phyloP scores from a whole-genome alignment of 2,113 vertebrate species.

The Hoplias malabaricus region DNA sequence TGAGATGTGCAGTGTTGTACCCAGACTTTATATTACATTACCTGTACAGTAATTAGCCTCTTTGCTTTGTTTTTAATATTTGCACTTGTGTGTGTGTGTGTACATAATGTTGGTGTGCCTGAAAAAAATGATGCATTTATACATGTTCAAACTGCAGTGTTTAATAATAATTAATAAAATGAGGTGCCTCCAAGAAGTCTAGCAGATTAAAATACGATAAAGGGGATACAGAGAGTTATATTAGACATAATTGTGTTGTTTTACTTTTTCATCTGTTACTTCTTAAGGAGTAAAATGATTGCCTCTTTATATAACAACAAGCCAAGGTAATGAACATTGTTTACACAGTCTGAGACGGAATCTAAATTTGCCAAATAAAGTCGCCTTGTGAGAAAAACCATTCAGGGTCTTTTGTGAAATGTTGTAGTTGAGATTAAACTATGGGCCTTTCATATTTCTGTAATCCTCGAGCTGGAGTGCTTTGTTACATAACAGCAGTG shows the following conservation, averaged over 20 bases:
- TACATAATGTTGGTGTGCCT: no score
- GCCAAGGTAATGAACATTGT: background rate
- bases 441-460: background rate
- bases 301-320: background rate
- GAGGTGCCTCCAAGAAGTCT: no score
- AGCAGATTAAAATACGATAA: no score
- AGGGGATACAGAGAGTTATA: no score
- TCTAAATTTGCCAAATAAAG: constrained; percentile 13
- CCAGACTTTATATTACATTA: no score
- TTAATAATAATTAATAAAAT: no score
- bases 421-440: constrained; percentile 18
- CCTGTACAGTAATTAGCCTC: no score
- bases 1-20: background rate
- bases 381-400: background rate
- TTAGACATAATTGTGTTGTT: no score
- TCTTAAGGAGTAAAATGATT: background rate
- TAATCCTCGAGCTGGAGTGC: background rate
- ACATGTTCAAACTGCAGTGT: no score
- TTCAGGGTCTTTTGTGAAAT: background rate
- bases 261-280: background rate
- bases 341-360: constrained; percentile 12
- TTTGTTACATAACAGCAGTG: constrained; percentile 17
- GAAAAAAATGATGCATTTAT: no score
- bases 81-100: no score
- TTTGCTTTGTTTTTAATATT: no score